Evolutionary conservation across 2,888 invertebrate genomes (phyloP), one percentile per base, ranked within the genome.

Genomic region (Melieria omissa): DNA sequence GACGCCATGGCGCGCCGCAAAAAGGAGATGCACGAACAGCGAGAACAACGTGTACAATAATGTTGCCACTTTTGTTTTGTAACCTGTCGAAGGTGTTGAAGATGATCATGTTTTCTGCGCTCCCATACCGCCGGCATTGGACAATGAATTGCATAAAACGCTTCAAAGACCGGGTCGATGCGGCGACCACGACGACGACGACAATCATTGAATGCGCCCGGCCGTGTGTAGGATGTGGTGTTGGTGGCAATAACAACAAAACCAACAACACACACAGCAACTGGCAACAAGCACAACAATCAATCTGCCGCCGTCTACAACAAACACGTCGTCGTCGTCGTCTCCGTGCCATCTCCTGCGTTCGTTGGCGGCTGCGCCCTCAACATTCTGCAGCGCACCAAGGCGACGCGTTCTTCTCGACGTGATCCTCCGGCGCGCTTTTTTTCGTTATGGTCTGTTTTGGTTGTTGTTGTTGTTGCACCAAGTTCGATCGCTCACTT

Each of bases 61-160:
- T 84, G 84, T 84, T 83, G 81, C 83, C 82, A 82, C 83, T 83
- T 84, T 84, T 83, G 83, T 83, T 83, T 83, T 82, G 83, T 84
- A 85, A 86, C 84, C 86, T 85, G 85, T 85, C 86, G 84, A 82
- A 86, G 86, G 86, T 86, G 86, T 86, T 85, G 86, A 84, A 83
- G 86, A 86, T 86, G 85, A 86, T 83, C 86, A 84, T 85, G 85
- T 85, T 83, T 77, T 79, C 64, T 75, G 64, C 75, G 75, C 75
- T 66, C 65, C 47, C 63, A 62, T 61, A 29, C 46, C 74, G 68
- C 67, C 70, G 61, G 71, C 73, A 68, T 70, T 70, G 77, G 77
- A 79, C 80, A 81, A 82, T 82, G 82, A 80, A 76, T 80, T 82
- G 82, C 82, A 80, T 77, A 81, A 82, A 81, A 29, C 29, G 29